These are phyloP conservation scores for Reticulitermes speratus DNA, from an alignment of 1,140 invertebrate species.

Conservation along the genomic window DNA sequence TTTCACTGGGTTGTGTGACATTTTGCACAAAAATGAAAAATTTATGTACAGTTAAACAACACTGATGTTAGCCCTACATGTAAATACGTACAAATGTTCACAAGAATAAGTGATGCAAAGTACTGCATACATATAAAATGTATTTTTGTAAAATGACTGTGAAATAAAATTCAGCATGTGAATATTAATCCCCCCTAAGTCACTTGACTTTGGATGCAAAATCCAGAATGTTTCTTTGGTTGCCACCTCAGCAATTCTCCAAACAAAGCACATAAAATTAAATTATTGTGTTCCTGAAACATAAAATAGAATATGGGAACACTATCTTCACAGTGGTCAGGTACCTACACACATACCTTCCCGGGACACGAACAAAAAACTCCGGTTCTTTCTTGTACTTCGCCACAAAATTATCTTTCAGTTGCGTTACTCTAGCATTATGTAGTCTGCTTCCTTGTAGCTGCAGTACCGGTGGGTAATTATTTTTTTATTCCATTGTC, in stretches of 20 bases:
- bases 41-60: not conserved
- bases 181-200: no score
- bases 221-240: no score
- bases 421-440: not conserved
- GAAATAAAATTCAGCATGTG: no score
- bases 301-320: no score
- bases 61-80: not conserved
- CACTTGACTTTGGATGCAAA: no score
- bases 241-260: no score
- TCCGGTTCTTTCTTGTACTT: slow-evolving; percentile 21
- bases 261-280: no score
- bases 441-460: not conserved
- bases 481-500: not conserved
- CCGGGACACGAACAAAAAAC: slow-evolving; percentile 26
- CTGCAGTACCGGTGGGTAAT: not conserved
- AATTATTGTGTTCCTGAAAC: no score
- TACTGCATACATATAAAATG: no score
- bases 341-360: slow-evolving; percentile 4
- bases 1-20: no score
- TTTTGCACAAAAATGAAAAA: no score
- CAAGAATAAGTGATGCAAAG: not conserved
- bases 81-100: not conserved
- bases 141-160: no score
- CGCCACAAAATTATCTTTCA: not conserved
- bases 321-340: not conserved